Conservation (phyloP, 2,888 invertebrate genomes). For the Nomada hirtipes region DNA sequence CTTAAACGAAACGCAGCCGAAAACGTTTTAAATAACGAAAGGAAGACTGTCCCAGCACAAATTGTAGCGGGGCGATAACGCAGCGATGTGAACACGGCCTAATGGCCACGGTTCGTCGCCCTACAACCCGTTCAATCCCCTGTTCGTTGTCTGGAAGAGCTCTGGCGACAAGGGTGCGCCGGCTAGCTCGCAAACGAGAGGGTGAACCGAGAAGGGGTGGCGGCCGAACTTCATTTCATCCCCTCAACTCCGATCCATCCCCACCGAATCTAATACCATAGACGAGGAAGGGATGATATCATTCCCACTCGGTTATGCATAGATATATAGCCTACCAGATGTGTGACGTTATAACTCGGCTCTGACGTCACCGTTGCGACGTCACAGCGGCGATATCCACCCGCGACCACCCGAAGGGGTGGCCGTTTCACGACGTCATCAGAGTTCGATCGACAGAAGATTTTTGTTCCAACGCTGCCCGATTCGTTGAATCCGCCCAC, state of each 20-base stretch:
- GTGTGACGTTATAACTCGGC: conserved; percentile 16
- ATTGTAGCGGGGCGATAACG: not conserved
- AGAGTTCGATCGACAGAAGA: conserved; percentile 8
- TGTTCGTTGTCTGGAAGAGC: conserved; percentile 54
- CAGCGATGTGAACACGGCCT: conserved; percentile 44
- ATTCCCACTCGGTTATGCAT: not conserved
- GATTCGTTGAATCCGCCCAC: not conserved
- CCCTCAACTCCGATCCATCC: not conserved
- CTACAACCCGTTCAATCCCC: conserved; percentile 57
- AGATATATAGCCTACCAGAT: too few relatives aligned
- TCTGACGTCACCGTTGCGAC: conserved; percentile 5
- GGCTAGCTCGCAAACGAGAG: conserved; percentile 11
- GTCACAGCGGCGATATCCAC: conserved; percentile 20
- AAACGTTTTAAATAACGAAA: not conserved
- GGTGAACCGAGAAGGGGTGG: conserved; percentile 8
- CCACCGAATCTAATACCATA: not conserved
- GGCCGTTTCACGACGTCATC: conserved; percentile 21
- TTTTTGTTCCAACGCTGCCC: not conserved
- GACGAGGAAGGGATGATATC: not conserved
- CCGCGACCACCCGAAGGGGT: not conserved
- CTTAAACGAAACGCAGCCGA: too few relatives aligned
- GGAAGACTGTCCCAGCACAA: not conserved
- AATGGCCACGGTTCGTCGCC: conserved; percentile 67
- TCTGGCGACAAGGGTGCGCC: conserved; percentile 20
- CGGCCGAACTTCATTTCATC: conserved; percentile 19